A percentile compares a stretch with the other conserved stretches of the same genome.
Conservation (phyloP, 2,888 invertebrate species). For the Therioaphis trifolii region DNA sequence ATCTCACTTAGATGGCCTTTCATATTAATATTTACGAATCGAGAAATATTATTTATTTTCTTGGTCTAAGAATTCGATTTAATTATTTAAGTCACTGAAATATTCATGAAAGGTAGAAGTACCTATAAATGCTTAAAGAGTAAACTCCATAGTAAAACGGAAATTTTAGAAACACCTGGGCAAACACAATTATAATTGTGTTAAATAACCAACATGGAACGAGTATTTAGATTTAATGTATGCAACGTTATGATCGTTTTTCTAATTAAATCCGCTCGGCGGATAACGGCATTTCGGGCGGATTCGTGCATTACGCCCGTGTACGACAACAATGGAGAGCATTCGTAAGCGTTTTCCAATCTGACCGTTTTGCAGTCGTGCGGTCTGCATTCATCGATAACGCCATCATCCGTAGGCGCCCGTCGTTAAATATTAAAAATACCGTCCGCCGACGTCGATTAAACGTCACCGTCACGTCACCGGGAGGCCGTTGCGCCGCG, state of each 20-base stretch:
- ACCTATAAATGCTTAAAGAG: constrained; percentile 4
- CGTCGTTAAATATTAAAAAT: no score
- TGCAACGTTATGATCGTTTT: constrained; percentile 4
- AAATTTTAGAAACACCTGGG: neutral
- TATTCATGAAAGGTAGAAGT: neutral
- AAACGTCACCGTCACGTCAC: neutral
- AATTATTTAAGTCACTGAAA: neutral
- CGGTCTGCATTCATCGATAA: no score
- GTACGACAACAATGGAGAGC: no score
- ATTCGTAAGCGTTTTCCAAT: no score
- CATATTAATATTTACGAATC: no score
- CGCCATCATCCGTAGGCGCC: no score
- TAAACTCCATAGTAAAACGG: neutral
- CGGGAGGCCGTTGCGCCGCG: neutral
- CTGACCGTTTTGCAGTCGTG: no score
- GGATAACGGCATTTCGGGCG: neutral
- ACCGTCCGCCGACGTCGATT: neutral
- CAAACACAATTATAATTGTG: neutral
- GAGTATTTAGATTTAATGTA: neutral
- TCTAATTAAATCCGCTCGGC: neutral
- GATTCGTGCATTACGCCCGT: no score
- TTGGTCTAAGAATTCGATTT: neutral
- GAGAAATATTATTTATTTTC: neutral
- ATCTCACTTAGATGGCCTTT: no score
- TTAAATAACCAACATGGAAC: neutral